Evolutionary conservation across 2,113 vertebrate species (phyloP), one percentile per base, ranked within the genome.

Genomic region (Alaudala cheleensis): DNA sequence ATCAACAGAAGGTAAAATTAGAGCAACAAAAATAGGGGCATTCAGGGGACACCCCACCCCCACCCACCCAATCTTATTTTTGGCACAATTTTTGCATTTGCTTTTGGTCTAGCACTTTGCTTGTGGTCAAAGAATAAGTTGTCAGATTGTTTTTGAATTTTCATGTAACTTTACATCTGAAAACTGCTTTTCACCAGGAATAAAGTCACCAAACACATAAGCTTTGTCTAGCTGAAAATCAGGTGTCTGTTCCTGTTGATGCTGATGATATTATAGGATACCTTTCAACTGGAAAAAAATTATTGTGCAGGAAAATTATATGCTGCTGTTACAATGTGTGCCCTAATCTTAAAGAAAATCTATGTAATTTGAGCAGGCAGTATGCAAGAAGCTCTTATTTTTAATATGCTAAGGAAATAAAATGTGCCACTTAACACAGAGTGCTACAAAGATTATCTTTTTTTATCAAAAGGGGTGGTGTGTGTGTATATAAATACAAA

Each of bases 221-320:
- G 88, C 69, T 96, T 96, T 97, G 64, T 96, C 77, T 98, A n/a
- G 84, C 79, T 97, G 90, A 97, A 96, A 97, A 97, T 92, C 93
- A 88, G 79, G 71, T 81, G 77, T 97, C 94, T 96, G 58, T 97
- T 97, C 81, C 70, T 88, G 66, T 96, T 96, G 95, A 93, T 95
- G 90, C 76, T 96, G 92, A 65, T 96, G 93, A 96, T 96, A 97
- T 96, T 97, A 95, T 76, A 97, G 92, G 93, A 90, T 97, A 94
- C 65, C 90, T 97, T 97, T 97, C 96, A 97, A 66, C 93, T 96
- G 96, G 95, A 97, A 97, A 96, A 96, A 95, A 97, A 97, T 95
- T 93, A 94, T 85, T 94, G 70, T 97, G 66, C 77, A 96, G 58
- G 94, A 96, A 98, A 97, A 97, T 97, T 97, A 95, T 72, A 97